phyloP scores from a whole-genome alignment of 2,113 vertebrate species.

The Tringa solitaria region DNA sequence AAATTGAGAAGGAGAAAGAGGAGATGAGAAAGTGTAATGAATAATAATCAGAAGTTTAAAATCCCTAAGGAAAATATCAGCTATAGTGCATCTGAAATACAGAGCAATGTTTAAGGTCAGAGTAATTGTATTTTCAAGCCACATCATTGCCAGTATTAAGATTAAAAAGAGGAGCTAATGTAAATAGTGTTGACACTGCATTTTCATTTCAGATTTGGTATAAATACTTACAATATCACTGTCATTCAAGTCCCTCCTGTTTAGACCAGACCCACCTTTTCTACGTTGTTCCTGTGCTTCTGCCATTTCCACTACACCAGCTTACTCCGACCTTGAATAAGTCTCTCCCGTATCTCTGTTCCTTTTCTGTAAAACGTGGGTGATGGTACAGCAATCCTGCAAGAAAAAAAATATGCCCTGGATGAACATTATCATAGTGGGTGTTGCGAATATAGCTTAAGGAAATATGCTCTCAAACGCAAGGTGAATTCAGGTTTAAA shows the following conservation, averaged over 20 bases:
- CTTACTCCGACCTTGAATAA: background rate
- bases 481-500: background rate
- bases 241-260: background rate
- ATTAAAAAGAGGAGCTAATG: background rate
- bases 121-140: background rate
- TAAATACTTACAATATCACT: background rate
- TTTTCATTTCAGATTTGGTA: background rate
- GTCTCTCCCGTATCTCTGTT: background rate
- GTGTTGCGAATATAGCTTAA: background rate
- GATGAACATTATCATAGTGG: background rate
- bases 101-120: background rate
- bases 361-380: background rate
- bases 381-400: background rate
- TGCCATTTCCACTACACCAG: background rate
- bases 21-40: background rate
- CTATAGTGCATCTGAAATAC: background rate
- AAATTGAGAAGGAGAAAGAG: background rate
- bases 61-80: background rate
- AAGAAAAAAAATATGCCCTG: background rate
- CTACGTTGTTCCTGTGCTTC: background rate
- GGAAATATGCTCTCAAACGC: background rate
- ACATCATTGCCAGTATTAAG: background rate
- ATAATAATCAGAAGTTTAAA: slow-evolving; percentile 11
- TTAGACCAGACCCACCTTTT: background rate
- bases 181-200: background rate